phyloP scores from a whole-genome alignment of 2,888 invertebrate genomes.

The Lithophane semibrunnea region DNA sequence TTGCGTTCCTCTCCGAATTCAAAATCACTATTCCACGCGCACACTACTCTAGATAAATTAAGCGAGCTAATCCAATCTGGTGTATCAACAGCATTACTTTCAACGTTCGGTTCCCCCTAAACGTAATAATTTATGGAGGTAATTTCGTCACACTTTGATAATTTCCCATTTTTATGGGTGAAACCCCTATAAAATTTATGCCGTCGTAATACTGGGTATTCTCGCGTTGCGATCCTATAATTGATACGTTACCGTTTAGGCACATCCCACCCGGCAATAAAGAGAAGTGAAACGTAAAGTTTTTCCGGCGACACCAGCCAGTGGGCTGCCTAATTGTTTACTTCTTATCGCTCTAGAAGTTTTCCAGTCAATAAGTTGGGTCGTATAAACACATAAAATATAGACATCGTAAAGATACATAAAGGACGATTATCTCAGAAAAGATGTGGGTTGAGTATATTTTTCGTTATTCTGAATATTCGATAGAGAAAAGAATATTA shows the following conservation, averaged over 20 bases:
- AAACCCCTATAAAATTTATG: slow-evolving; percentile 79
- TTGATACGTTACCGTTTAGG: slow-evolving; percentile 73
- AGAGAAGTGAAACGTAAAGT: slow-evolving; percentile 62
- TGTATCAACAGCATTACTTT: slow-evolving; percentile 66
- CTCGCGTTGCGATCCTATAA: slow-evolving; percentile 72
- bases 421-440: slow-evolving; percentile 32
- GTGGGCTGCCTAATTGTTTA: slow-evolving; percentile 61
- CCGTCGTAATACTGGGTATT: slow-evolving; percentile 72
- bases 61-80: slow-evolving; percentile 62
- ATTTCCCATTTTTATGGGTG: slow-evolving; percentile 78
- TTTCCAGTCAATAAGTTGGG: slow-evolving; percentile 59
- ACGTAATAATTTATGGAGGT: slow-evolving; percentile 79
- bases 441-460: slow-evolving; percentile 28
- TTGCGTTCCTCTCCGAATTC: slow-evolving; percentile 18
- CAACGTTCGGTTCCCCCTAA: slow-evolving; percentile 64
- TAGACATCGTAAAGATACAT: slow-evolving; percentile 59
- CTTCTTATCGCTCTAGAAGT: slow-evolving; percentile 52
- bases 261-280: slow-evolving; percentile 56
- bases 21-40: slow-evolving; percentile 62
- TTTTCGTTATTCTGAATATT: slow-evolving; percentile 26
- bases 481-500: slow-evolving; percentile 20
- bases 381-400: slow-evolving; percentile 57
- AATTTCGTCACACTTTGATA: slow-evolving; percentile 80
- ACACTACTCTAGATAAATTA: slow-evolving; percentile 61
- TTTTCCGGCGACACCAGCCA: slow-evolving; percentile 46